These are phyloP conservation scores for Xerus inauris DNA, from an alignment of 2,113 vertebrate species.

Conservation along the genomic window DNA sequence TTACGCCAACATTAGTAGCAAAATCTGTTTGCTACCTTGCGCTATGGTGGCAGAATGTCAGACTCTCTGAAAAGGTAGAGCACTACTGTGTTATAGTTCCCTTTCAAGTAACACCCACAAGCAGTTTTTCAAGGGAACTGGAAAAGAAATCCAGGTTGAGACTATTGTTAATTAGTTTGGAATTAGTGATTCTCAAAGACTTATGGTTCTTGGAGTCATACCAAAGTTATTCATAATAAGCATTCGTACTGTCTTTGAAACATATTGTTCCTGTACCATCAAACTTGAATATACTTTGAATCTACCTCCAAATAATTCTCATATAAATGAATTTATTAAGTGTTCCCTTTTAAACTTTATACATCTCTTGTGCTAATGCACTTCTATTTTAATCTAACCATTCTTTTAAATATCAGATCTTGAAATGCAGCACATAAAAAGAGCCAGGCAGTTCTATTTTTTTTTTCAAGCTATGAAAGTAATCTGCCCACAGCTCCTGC, in stretches of 20 bases:
- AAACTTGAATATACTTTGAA: slow-evolving; percentile 35
- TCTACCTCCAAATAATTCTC: slow-evolving; percentile 23
- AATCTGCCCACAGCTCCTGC: not conserved
- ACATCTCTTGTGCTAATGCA: not conserved
- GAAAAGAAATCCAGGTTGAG: slow-evolving; percentile 51
- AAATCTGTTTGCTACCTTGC: not conserved
- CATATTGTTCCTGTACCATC: not conserved
- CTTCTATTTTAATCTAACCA: slow-evolving; percentile 43
- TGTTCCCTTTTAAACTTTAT: slow-evolving; percentile 25
- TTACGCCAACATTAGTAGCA: not conserved
- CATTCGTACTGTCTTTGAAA: slow-evolving; percentile 51
- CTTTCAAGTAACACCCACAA: slow-evolving; percentile 34
- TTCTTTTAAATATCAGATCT: slow-evolving; percentile 61
- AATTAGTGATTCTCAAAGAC: slow-evolving; percentile 62
- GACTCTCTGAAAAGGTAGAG: not conserved
- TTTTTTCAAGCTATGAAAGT: not conserved
- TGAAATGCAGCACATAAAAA: not conserved
- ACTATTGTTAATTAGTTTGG: slow-evolving; percentile 59
- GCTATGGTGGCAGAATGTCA: not conserved
- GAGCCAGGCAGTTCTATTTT: not conserved
- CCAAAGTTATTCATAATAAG: slow-evolving; percentile 54
- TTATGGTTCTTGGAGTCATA: slow-evolving; percentile 45
- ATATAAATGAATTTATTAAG: slow-evolving; percentile 28
- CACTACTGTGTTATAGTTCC: not conserved
- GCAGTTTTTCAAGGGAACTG: slow-evolving; percentile 31